These are phyloP conservation scores for Platycheirus rosarum DNA, from an alignment of 2,888 invertebrate species.

Conservation along the genomic window DNA sequence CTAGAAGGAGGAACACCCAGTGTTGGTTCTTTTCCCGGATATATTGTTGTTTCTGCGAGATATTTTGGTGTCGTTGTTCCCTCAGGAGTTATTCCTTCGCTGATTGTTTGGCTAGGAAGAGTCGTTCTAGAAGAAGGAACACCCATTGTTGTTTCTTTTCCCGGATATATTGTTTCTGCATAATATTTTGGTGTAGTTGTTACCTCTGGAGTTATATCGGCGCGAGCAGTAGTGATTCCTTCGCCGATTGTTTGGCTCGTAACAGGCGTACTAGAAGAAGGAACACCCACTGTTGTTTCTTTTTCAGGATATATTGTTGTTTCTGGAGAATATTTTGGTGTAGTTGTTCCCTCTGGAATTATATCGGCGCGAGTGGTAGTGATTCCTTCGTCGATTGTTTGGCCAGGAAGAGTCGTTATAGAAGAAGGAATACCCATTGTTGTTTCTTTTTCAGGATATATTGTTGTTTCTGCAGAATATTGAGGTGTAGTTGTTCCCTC, in stretches of 20 bases:
- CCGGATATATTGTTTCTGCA: too few species aligned
- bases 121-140: too few species aligned
- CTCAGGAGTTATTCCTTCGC: neutral
- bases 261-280: too few species aligned
- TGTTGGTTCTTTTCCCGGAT: neutral
- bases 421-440: too few species aligned
- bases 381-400: neutral
- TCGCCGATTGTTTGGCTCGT: too few species aligned
- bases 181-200: too few species aligned
- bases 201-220: too few species aligned
- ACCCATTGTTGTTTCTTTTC: too few species aligned
- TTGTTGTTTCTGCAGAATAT: neutral
- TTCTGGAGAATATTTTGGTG: neutral
- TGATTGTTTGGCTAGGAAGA: neutral
- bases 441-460: neutral
- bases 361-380: neutral
- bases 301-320: neutral
- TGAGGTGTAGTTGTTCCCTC: neutral
- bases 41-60: too few species aligned
- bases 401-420: slow-evolving; percentile 3
- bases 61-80: neutral
- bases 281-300: neutral
- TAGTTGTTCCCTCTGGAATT: neutral
- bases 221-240: too few species aligned
- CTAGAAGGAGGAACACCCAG: neutral